These are phyloP conservation scores for Aurelia coerulea DNA, from an alignment of 30 jellyfish, hydroid and myxozoan species.

Conservation along the genomic window DNA sequence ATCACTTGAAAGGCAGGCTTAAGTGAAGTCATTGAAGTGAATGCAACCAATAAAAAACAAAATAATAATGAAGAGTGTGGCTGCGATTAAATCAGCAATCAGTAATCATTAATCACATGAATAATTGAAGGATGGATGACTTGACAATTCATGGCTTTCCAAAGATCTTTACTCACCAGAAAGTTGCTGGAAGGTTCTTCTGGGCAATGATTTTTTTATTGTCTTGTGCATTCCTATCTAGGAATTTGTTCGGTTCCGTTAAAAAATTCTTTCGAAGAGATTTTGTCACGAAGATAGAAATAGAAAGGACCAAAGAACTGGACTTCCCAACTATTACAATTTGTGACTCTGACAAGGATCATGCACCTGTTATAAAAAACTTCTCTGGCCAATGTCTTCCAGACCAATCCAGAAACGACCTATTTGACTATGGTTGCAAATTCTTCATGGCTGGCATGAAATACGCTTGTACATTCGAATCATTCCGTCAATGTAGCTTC, in stretches of 20 bases:
- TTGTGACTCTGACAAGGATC: conserved; percentile 18
- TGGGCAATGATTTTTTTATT: conserved; percentile 15
- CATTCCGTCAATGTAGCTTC: background rate
- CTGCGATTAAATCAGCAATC: too few species aligned
- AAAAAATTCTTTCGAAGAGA: background rate
- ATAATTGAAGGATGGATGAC: background rate
- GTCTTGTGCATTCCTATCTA: background rate
- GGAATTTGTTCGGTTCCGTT: background rate
- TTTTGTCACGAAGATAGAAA: background rate
- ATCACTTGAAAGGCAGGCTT: too few species aligned
- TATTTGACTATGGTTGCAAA: conserved; percentile 25
- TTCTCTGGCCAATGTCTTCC: too few species aligned
- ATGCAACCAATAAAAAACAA: too few species aligned
- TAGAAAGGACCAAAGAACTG: background rate
- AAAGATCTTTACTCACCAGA: background rate
- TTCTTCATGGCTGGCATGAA: conserved; percentile 5
- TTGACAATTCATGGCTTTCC: conserved; percentile 45
- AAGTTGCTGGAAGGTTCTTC: background rate
- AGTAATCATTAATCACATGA: too few species aligned
- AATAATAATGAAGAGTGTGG: too few species aligned
- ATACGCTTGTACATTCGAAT: background rate
- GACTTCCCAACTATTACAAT: conserved; percentile 16
- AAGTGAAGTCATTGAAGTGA: too few species aligned
- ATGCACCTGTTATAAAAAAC: too few species aligned
- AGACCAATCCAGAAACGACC: background rate